Conservation (phyloP, 2,113 vertebrate genomes). For the Diglossa brunneiventris region DNA sequence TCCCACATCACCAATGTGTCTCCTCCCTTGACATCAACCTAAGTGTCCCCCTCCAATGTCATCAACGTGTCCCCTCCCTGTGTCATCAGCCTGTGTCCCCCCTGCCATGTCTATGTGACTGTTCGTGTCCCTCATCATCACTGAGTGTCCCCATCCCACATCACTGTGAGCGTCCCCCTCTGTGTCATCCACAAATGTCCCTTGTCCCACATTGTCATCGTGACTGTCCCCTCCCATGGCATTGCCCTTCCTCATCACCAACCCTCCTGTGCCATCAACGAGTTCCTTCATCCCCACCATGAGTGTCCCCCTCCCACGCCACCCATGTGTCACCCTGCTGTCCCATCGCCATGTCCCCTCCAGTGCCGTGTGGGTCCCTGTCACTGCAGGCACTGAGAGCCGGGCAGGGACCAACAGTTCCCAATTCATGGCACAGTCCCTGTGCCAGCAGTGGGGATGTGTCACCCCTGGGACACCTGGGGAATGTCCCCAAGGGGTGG, state of each 20-base stretch:
- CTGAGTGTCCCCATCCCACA: neutral
- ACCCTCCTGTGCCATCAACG: accelerated
- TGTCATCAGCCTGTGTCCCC: neutral
- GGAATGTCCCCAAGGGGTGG: neutral
- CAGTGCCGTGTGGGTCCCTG: accelerated
- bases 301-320: neutral
- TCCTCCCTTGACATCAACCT: neutral
- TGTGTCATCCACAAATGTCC: too few relatives aligned
- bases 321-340: neutral
- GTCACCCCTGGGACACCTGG: accelerated
- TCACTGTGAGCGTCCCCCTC: neutral
- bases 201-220: accelerated
- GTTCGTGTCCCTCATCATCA: neutral
- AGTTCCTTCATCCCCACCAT: neutral
- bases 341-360: neutral
- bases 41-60: neutral
- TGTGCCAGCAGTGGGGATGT: accelerated
- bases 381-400: neutral
- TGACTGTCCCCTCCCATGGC: neutral
- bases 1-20: neutral
- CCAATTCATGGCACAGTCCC: accelerated
- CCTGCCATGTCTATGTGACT: accelerated
- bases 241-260: neutral
- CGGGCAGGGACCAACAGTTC: neutral
- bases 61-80: accelerated